Conservation (phyloP, 2,888 invertebrate genomes). For the Ichneumoninae sp. region DNA sequence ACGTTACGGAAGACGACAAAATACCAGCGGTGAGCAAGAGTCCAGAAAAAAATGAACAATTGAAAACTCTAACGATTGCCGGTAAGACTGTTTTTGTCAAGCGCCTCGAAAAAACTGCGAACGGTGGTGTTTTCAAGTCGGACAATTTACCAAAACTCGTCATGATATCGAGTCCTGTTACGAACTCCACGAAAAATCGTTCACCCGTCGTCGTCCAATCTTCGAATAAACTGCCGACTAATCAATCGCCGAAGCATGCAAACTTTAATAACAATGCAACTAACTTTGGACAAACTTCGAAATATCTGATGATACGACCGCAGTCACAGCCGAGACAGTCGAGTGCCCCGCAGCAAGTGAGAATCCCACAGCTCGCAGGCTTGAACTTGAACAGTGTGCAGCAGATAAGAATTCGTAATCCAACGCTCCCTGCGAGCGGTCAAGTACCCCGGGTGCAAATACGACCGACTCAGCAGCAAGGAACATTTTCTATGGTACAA, state of each 20-base stretch:
- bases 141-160: background rate
- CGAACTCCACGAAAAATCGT: background rate
- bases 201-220: background rate
- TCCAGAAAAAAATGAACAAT: background rate
- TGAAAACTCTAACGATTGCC: background rate
- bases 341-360: background rate
- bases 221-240: background rate
- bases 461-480: background rate
- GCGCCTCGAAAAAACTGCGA: background rate
- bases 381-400: background rate
- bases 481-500: background rate
- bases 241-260: background rate
- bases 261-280: background rate
- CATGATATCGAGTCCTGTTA: background rate
- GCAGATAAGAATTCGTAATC: background rate
- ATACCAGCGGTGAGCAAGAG: background rate
- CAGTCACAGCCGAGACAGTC: background rate
- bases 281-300: background rate
- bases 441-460: background rate
- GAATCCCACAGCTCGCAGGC: background rate
- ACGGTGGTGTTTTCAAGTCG: background rate
- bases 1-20: slow-evolving; percentile 33
- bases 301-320: background rate
- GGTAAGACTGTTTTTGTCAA: background rate
- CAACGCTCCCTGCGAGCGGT: background rate